Percentiles rank a stretch among this genome's conserved stretches.
These are phyloP conservation scores for Idris sp. DNA, from an alignment of 1,140 invertebrate genomes.

Conservation along the genomic window DNA sequence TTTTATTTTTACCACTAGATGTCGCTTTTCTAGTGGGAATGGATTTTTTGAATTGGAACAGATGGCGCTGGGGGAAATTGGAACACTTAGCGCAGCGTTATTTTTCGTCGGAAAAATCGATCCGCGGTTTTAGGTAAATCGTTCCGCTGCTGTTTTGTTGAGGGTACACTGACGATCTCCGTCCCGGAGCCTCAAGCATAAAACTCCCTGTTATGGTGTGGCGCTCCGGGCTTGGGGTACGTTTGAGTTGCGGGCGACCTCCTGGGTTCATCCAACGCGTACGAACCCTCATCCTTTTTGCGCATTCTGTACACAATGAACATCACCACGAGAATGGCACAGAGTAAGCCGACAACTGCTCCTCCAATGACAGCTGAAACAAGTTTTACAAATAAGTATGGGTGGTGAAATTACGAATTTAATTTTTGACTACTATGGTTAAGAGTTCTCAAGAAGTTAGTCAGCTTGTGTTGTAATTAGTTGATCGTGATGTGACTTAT, in stretches of 20 bases:
- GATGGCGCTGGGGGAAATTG: neutral
- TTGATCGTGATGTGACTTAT: no score
- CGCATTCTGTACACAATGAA: conserved; percentile 99
- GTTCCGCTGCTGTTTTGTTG: conserved; percentile 28
- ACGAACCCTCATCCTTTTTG: conserved; percentile 99
- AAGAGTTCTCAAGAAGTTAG: no score
- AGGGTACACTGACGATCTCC: conserved; percentile 59
- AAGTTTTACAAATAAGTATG: conserved; percentile 7
- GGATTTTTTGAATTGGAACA: no score
- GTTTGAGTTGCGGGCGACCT: conserved; percentile 93
- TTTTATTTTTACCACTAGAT: no score
- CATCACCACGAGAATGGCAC: conserved; percentile 99
- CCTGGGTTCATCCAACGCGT: conserved; percentile 97
- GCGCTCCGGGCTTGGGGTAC: conserved; percentile 86
- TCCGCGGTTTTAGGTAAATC: conserved; percentile 40
- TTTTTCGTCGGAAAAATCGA: conserved; percentile 33
- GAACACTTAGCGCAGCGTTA: conserved; percentile 8
- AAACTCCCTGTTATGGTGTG: conserved; percentile 93
- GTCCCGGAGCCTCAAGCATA: conserved; percentile 88
- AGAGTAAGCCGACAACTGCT: conserved; percentile 96
- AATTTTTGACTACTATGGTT: no score
- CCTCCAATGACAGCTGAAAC: conserved; percentile 97
- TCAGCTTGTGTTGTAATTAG: no score
- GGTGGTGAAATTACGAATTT: no score
- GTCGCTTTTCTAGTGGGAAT: no score